phyloP scores from a whole-genome alignment of 1,140 invertebrate species.

The Andrena cerasifolii region DNA sequence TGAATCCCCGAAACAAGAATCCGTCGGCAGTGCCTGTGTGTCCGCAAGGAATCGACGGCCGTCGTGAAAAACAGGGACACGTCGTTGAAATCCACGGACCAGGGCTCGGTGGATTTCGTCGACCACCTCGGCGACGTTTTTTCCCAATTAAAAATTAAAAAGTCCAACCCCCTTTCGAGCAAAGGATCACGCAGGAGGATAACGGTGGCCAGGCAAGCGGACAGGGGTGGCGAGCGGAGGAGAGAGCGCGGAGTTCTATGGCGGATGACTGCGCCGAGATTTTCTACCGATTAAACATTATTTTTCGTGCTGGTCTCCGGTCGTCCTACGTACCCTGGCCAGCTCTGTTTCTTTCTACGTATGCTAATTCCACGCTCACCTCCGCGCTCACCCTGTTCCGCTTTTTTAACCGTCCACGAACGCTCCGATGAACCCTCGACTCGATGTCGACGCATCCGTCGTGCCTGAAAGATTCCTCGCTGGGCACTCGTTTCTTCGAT shows the following conservation, averaged over 20 bases:
- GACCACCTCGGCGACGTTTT: constrained; percentile 74
- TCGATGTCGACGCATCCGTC: constrained; percentile 27
- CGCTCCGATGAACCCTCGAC: constrained; percentile 62
- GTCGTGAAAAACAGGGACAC: neutral
- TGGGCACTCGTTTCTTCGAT: constrained; percentile 27
- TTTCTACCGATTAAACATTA: constrained; percentile 81
- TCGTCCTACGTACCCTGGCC: constrained; percentile 39
- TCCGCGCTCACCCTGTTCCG: constrained; percentile 57
- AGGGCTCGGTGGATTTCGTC: constrained; percentile 55
- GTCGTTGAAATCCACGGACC: constrained; percentile 57
- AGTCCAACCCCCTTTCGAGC: constrained; percentile 69
- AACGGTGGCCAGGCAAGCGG: constrained; percentile 52
- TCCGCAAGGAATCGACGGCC: neutral
- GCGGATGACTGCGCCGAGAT: constrained; percentile 74
- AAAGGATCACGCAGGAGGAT: constrained; percentile 63
- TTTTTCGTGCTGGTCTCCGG: constrained; percentile 69
- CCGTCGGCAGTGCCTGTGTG: neutral
- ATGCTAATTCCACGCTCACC: constrained; percentile 73
- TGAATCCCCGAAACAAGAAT: no score
- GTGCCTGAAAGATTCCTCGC: constrained; percentile 37
- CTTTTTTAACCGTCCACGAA: constrained; percentile 39
- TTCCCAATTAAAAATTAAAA: constrained; percentile 83
- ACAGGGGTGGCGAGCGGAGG: constrained; percentile 55
- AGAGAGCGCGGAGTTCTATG: constrained; percentile 48
- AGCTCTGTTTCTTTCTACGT: constrained; percentile 71